Percentiles rank a stretch among this genome's conserved stretches.
These are phyloP conservation scores for Neoaliturus tenellus DNA, from an alignment of 2,888 invertebrate genomes.

Conservation along the genomic window DNA sequence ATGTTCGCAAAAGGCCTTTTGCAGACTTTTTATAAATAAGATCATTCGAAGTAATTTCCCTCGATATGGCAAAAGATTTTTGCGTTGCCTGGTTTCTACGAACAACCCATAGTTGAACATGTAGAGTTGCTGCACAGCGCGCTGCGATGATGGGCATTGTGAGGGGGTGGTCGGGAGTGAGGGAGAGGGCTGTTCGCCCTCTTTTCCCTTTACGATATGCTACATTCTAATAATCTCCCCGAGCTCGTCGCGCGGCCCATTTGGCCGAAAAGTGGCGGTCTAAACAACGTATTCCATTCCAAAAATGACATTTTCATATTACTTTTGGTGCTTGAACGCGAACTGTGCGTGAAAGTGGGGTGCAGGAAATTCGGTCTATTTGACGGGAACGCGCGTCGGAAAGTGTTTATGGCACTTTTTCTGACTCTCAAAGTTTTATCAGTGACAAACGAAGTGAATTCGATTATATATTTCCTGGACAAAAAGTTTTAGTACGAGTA, in stretches of 20 bases:
- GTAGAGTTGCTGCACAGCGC: not conserved
- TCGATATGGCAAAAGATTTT: no score
- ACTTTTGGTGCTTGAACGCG: slow-evolving; percentile 24
- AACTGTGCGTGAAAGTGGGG: slow-evolving; percentile 32
- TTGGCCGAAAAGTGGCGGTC: slow-evolving; percentile 35
- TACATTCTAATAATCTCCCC: slow-evolving; percentile 20
- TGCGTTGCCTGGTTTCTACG: no score
- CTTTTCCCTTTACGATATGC: not conserved
- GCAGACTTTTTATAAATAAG: no score
- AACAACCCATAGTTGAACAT: no score
- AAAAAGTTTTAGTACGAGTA: not conserved
- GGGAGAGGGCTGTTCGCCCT: not conserved
- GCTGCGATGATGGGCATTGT: not conserved
- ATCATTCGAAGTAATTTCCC: no score
- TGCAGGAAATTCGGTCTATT: slow-evolving; percentile 12
- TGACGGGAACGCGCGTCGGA: not conserved
- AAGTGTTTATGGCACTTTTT: not conserved
- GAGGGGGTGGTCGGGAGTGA: no score
- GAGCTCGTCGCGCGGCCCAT: slow-evolving; percentile 27
- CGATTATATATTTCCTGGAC: not conserved
- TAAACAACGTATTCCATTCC: slow-evolving; percentile 34
- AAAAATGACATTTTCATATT: slow-evolving; percentile 42
- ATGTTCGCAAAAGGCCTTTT: no score
- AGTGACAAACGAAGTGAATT: not conserved
- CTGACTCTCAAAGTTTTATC: not conserved